These are phyloP conservation scores for Globia sparganii DNA, from an alignment of 2,888 invertebrate genomes.

Conservation along the genomic window DNA sequence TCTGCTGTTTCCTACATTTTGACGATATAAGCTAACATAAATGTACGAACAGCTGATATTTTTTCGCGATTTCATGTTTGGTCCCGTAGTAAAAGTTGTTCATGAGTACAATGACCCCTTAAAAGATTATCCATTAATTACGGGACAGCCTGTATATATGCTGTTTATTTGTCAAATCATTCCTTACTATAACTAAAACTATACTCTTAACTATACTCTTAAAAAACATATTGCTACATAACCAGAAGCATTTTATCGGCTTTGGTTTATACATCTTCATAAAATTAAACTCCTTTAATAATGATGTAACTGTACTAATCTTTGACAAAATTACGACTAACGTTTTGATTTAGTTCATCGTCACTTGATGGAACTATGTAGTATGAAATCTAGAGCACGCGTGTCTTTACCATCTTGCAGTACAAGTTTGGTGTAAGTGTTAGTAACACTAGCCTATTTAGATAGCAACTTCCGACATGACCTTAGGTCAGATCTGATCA, in stretches of 20 bases:
- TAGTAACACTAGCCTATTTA: conserved; percentile 41
- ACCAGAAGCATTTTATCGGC: conserved; percentile 2
- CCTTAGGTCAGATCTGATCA: conserved; percentile 42
- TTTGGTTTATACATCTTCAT: conserved; percentile 2
- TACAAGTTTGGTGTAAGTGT: conserved; percentile 7
- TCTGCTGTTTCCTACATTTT: too few species aligned
- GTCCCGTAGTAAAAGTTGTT: too few species aligned
- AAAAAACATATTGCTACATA: conserved; percentile 17
- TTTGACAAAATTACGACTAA: background rate
- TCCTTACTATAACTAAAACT: background rate
- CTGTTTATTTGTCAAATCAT: background rate
- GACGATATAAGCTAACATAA: too few species aligned
- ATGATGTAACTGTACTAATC: conserved; percentile 24
- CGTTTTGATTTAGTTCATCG: conserved; percentile 1
- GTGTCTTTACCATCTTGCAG: background rate
- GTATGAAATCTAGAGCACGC: conserved; percentile 25
- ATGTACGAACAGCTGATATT: too few species aligned
- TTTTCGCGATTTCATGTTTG: too few species aligned
- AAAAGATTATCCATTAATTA: too few species aligned
- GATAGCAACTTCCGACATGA: conserved; percentile 46
- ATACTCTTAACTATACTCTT: background rate
- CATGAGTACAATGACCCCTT: too few species aligned
- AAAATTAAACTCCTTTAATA: background rate
- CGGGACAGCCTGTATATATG: too few species aligned
- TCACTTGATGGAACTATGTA: background rate